Conservation (phyloP, 2,888 invertebrate genomes). For the Gasteruption jaculator region DNA sequence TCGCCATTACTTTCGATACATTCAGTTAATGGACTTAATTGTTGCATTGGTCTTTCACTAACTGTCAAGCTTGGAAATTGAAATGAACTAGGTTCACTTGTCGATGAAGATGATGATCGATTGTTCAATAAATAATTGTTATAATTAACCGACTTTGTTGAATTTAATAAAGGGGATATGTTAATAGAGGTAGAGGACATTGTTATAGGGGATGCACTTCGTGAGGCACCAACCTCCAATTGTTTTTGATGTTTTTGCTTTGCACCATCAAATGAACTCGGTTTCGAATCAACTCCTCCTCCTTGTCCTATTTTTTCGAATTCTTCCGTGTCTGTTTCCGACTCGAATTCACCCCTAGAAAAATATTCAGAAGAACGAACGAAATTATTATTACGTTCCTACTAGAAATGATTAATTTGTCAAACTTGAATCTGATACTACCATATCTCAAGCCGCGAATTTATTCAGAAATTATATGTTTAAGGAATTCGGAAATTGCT, state of each 20-base stretch:
- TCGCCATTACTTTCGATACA: slow-evolving; percentile 25
- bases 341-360: slow-evolving; percentile 67
- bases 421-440: too few relatives aligned
- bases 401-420: too few relatives aligned
- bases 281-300: slow-evolving; percentile 36
- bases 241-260: slow-evolving; percentile 39
- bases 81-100: slow-evolving; percentile 39
- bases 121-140: too few relatives aligned
- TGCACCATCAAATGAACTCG: slow-evolving; percentile 36
- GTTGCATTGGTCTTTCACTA: slow-evolving; percentile 34
- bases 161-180: slow-evolving; percentile 40
- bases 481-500: too few relatives aligned
- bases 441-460: too few relatives aligned
- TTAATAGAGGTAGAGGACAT: slow-evolving; percentile 44
- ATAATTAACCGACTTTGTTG: too few relatives aligned
- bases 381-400: slow-evolving; percentile 3
- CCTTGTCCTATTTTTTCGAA: slow-evolving; percentile 74
- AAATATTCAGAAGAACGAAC: too few relatives aligned
- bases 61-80: slow-evolving; percentile 37
- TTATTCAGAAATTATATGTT: too few relatives aligned
- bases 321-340: slow-evolving; percentile 77
- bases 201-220: slow-evolving; percentile 37
- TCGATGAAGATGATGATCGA: slow-evolving; percentile 31
- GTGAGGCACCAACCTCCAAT: slow-evolving; percentile 49
- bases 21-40: slow-evolving; percentile 44